These are phyloP conservation scores for Ceyx cyanopectus DNA, from an alignment of 2,113 vertebrate species.

Conservation along the genomic window DNA sequence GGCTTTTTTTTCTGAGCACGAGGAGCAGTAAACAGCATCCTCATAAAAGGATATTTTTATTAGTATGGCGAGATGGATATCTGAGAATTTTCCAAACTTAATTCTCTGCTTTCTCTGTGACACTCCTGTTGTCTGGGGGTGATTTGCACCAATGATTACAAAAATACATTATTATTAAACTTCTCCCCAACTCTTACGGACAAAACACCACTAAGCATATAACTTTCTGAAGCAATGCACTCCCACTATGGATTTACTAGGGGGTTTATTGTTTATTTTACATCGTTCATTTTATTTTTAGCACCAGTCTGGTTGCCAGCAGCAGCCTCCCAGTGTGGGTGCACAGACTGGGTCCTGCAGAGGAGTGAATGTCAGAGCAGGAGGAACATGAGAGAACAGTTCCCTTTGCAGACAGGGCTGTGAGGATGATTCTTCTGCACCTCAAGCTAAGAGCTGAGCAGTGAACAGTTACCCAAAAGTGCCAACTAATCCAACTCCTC, in stretches of 20 bases:
- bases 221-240: neutral
- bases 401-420: neutral
- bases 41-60: neutral
- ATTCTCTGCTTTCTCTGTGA: accelerated
- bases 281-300: conserved; percentile 46
- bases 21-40: neutral
- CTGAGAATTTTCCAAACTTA: neutral
- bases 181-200: neutral
- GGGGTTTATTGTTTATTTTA: neutral
- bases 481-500: neutral
- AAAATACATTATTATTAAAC: neutral
- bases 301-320: neutral
- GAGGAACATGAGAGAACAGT: neutral
- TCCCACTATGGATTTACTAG: neutral
- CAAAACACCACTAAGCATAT: neutral
- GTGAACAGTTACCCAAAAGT: accelerated
- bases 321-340: neutral
- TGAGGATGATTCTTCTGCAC: neutral
- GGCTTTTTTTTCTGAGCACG: neutral
- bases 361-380: neutral
- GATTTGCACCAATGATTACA: neutral
- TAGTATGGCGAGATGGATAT: neutral
- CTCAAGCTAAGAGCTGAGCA: accelerated
- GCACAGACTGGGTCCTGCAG: neutral
- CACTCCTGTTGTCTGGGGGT: neutral